Evolutionary conservation across 2,113 vertebrate genomes (phyloP).

Genomic region (Callocephalon fimbriatum): DNA sequence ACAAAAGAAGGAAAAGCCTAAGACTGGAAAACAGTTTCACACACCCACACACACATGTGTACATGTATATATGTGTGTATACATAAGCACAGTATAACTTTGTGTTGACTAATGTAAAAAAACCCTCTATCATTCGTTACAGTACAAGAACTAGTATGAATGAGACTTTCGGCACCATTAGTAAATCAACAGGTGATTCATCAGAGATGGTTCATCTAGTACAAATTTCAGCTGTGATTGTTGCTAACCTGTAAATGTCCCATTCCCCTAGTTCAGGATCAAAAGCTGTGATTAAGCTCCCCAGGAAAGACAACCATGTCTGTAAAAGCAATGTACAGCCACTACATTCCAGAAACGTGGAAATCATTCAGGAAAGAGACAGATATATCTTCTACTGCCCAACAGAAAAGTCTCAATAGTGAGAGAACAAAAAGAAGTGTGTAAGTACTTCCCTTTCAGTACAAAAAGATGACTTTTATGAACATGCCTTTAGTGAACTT

Average conservation of each 20-base stretch:
- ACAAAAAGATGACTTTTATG: not conserved
- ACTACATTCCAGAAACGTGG: not conserved
- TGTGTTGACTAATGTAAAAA: not conserved
- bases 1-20: not conserved
- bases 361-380: not conserved
- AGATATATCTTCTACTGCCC: not conserved
- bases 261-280: not conserved
- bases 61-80: accelerated
- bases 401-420: not conserved
- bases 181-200: not conserved
- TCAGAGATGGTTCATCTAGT: not conserved
- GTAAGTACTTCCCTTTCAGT: not conserved
- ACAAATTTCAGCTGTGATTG: not conserved
- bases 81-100: not conserved
- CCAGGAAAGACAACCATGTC: not conserved
- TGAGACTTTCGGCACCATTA: not conserved
- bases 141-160: not conserved
- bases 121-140: accelerated
- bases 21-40: not conserved
- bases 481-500: not conserved
- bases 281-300: not conserved
- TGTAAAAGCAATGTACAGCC: not conserved
- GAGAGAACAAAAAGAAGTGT: not conserved
- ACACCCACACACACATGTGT: accelerated
- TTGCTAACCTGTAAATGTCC: not conserved